These are phyloP conservation scores for Drosophila tripunctata DNA, from an alignment of 2,888 invertebrate species.

Conservation along the genomic window DNA sequence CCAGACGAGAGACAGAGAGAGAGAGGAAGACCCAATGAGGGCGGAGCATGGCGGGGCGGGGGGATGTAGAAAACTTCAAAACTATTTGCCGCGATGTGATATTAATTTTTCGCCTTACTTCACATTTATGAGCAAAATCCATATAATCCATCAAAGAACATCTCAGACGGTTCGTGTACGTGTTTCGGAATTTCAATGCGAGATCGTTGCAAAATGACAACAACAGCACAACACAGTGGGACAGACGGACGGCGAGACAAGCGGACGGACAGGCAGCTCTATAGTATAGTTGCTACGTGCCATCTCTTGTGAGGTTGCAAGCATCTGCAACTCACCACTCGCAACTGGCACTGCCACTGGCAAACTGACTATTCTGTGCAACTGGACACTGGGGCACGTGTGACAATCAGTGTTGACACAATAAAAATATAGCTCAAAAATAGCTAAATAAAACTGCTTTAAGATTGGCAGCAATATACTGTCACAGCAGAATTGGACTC, in stretches of 20 bases:
- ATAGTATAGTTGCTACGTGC: conserved; percentile 37
- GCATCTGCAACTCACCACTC: conserved; percentile 19
- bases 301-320: conserved; percentile 26
- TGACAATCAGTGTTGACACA: conserved; percentile 23
- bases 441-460: too few species aligned
- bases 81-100: conserved; percentile 56
- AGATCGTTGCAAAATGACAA: conserved; percentile 58
- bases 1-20: neutral
- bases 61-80: conserved; percentile 37
- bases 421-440: too few species aligned
- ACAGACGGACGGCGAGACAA: neutral
- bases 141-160: conserved; percentile 81
- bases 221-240: conserved; percentile 8
- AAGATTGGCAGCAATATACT: too few species aligned
- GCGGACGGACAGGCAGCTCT: neutral
- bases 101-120: conserved; percentile 61
- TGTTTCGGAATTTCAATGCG: conserved; percentile 81
- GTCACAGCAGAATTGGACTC: too few species aligned
- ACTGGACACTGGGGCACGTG: conserved; percentile 56
- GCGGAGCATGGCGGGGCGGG: neutral
- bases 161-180: conserved; percentile 81
- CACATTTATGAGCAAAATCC: conserved; percentile 81
- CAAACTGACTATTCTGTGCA: neutral
- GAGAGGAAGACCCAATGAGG: neutral
- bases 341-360: conserved; percentile 17